Evolutionary conservation across 2,888 invertebrate species (phyloP).

Genomic region (Spicauda simplicius): DNA sequence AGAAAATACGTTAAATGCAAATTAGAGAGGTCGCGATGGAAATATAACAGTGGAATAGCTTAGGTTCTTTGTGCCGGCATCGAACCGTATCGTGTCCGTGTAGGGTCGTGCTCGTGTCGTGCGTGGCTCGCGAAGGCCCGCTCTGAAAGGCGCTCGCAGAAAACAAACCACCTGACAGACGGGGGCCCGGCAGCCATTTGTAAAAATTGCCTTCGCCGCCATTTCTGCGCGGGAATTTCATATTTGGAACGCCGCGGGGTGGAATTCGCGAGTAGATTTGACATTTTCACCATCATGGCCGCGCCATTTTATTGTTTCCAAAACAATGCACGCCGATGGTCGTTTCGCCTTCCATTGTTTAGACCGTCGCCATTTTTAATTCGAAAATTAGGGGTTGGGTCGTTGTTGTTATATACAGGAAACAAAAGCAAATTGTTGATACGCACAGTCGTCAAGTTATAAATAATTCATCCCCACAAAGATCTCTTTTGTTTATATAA

Average conservation of each 20-base stretch:
- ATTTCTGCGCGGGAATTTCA: constrained; percentile 82
- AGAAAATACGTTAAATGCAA: constrained; percentile 74
- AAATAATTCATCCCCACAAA: constrained; percentile 25
- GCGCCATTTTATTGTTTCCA: constrained; percentile 75
- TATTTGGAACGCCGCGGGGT: constrained; percentile 80
- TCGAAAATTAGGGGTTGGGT: constrained; percentile 69
- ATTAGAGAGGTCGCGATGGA: constrained; percentile 67
- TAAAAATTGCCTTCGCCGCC: constrained; percentile 83
- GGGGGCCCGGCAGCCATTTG: constrained; percentile 80
- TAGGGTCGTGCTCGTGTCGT: background rate
- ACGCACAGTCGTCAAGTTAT: constrained; percentile 9
- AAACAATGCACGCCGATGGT: constrained; percentile 75
- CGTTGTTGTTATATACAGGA: constrained; percentile 47
- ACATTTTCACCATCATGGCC: constrained; percentile 74
- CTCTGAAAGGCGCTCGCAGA: constrained; percentile 49
- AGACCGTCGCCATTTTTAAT: constrained; percentile 74
- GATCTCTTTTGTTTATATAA: constrained; percentile 7
- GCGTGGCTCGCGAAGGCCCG: constrained; percentile 30
- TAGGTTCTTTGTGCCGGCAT: constrained; percentile 48
- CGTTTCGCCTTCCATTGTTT: constrained; percentile 72
- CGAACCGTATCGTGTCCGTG: constrained; percentile 7
- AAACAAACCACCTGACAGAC: constrained; percentile 67
- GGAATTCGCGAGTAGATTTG: constrained; percentile 71
- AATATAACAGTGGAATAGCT: constrained; percentile 62
- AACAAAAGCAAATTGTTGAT: constrained; percentile 39